Conservation (phyloP, 2,797 vertebrate species). For the Todus mexicanus region DNA sequence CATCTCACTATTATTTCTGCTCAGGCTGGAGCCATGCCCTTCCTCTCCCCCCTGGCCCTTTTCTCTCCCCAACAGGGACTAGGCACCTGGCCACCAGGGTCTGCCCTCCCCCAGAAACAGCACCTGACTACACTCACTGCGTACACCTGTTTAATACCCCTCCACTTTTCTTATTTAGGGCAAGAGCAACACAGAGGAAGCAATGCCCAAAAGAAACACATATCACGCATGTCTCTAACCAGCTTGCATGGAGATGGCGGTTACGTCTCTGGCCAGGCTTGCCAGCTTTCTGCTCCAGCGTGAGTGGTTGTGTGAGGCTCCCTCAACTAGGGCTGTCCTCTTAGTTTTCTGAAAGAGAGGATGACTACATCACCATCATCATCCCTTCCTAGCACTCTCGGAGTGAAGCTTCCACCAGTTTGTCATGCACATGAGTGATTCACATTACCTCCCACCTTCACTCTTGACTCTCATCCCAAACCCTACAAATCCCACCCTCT, state of each 20-base stretch:
- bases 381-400: too few species aligned
- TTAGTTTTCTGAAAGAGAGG: not conserved
- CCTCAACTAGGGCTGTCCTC: not conserved
- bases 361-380: too few species aligned
- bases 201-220: not conserved
- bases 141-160: not conserved
- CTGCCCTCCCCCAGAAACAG: not conserved
- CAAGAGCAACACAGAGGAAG: accelerated
- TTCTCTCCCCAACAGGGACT: not conserved
- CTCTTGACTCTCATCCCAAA: accelerated
- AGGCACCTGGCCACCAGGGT: not conserved
- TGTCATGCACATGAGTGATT: not conserved
- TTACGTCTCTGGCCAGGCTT: not conserved
- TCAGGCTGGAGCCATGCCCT: not conserved
- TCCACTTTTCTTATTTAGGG: not conserved
- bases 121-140: not conserved
- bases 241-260: not conserved
- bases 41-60: not conserved
- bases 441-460: accelerated
- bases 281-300: not conserved
- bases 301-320: not conserved
- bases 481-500: not conserved
- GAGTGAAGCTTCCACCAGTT: not conserved
- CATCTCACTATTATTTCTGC: not conserved
- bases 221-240: accelerated